Percentiles rank a stretch among this genome's conserved stretches.
Evolutionary conservation across 2,797 vertebrate genomes (phyloP).

Genomic region (Diceros bicornis): DNA sequence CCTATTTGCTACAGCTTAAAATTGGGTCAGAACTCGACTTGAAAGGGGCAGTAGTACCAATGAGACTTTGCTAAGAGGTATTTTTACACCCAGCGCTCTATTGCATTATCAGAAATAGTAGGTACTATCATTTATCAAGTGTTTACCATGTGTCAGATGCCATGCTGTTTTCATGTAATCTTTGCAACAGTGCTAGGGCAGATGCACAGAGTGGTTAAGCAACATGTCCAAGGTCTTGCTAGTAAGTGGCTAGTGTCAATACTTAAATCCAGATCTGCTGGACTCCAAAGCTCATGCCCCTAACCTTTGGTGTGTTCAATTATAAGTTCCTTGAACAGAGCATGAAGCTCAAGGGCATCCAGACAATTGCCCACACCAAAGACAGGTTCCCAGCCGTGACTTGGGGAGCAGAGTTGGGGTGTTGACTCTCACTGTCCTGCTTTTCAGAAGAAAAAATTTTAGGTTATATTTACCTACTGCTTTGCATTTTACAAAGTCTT

Average conservation of each 20-base stretch:
- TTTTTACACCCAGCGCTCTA: not conserved
- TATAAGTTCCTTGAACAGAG: not conserved
- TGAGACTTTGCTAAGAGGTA: slow-evolving; percentile 28
- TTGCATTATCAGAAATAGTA: not conserved
- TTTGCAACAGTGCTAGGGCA: not conserved
- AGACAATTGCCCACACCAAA: not conserved
- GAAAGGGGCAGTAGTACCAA: not conserved
- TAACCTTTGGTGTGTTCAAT: not conserved
- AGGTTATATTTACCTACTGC: not conserved
- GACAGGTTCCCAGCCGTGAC: not conserved
- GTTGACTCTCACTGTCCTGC: not conserved
- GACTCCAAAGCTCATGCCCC: not conserved
- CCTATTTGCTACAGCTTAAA: not conserved
- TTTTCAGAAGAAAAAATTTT: not conserved
- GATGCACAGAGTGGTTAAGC: not conserved
- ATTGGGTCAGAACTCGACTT: not conserved
- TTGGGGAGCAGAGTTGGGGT: not conserved
- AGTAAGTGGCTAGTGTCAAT: not conserved
- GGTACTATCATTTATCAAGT: not conserved
- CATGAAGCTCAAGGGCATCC: not conserved
- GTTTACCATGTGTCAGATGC: not conserved
- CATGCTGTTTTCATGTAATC: not conserved
- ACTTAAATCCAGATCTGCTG: not conserved
- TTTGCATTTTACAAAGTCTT: slow-evolving; percentile 44
- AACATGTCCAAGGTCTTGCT: not conserved